Base-by-base conservation (phyloP, 2,888 invertebrate genomes). In the Copidosoma aretas region DNA sequence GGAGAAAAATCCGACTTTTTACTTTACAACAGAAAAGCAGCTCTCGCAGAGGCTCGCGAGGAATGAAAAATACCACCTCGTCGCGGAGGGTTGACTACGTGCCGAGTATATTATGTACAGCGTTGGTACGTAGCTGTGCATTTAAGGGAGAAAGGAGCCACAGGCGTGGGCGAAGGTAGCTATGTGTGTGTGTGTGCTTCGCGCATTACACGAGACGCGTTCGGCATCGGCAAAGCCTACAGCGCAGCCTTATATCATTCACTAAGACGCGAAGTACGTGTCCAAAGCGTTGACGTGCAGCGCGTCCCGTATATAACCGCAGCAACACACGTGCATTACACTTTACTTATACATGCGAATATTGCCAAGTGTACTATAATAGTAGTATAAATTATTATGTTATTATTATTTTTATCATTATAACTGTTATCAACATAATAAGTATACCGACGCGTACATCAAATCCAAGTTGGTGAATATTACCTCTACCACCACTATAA, bases 231-330 rank as follows among this genome's bases (percentile, higher is more conserved):
- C 39, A 71, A 71, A 61, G 56, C 39, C 53, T 5, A 52, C 22
- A 0, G n/a, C n/a, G n/a, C 49, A 21, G 67, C 62, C 70, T 71
- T 73, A 71, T 73, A 71, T 73, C 73, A 73, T 73, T 73, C 73
- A 64, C 72, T 61, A 61, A 64, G 69, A 57, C 62, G 64, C 60
- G 63, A 32, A 32, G 32, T 43, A 63, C 67, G 64, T 63, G 70
- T 66, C 59, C 70, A 60, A 65, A 39, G 32, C 32, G 32, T 32
- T 8, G 32, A 32, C 32, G 32, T 32, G 32, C 32, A 32, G 32
- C 32, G 8, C 32, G 3, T 5, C 32, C 32, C 32, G 8, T 32
- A 32, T 32, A 32, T 32, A 32, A 5, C 4, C 32, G 8, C 32
- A 32, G 4, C 4, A 3, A 32, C 32, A 32, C 32, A 32, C 32